Evolutionary conservation across 2,888 invertebrate genomes (phyloP).

Genomic region (Leptura quadrifasciata): DNA sequence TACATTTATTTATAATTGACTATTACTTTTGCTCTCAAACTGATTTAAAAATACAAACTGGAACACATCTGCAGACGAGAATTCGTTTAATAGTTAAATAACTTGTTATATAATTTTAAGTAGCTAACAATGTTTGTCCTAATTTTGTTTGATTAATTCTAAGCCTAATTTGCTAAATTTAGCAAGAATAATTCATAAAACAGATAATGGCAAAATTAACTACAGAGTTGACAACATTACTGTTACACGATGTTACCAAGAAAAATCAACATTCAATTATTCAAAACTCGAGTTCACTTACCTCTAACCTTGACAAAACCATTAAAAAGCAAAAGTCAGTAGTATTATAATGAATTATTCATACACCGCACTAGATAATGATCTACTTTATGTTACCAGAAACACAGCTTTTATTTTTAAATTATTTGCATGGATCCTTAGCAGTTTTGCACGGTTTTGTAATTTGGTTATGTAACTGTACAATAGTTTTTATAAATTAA

Average conservation of each 20-base stretch:
- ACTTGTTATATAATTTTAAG: conserved; percentile 7
- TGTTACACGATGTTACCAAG: conserved; percentile 10
- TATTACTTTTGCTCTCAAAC: conserved; percentile 4
- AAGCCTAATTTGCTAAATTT: background rate
- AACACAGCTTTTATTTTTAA: conserved; percentile 36
- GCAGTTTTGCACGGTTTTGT: conserved; percentile 11
- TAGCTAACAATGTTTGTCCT: conserved; percentile 10
- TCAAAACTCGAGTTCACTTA: conserved; percentile 54
- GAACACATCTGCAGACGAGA: conserved; percentile 13
- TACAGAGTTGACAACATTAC: background rate
- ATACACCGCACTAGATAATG: conserved; percentile 56
- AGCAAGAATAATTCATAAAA: background rate
- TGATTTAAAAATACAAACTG: conserved; percentile 5
- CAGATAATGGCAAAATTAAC: background rate
- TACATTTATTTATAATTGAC: background rate
- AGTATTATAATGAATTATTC: conserved; percentile 56
- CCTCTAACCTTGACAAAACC: conserved; percentile 60
- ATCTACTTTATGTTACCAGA: conserved; percentile 51
- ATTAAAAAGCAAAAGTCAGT: conserved; percentile 58
- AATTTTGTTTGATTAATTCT: conserved; percentile 4
- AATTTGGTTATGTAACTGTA: conserved; percentile 30
- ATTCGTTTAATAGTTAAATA: conserved; percentile 5
- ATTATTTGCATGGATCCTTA: conserved; percentile 38
- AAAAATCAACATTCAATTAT: conserved; percentile 26
- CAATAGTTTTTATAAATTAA: background rate